Evolutionary conservation across 1,140 invertebrate species (phyloP).

Genomic region (Procambarus virginalis): DNA sequence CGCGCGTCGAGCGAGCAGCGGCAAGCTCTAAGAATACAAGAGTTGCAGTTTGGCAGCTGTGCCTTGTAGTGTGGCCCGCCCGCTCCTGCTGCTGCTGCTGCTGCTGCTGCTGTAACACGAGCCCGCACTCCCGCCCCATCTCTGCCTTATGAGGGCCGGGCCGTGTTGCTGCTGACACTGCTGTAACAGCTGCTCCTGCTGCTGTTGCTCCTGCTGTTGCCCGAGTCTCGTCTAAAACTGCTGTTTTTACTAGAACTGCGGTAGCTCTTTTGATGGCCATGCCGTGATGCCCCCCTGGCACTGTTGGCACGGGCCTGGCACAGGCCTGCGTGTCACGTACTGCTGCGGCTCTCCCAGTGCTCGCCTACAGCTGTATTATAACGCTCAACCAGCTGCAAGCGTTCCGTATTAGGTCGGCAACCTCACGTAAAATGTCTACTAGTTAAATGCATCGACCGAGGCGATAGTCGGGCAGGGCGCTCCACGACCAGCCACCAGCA

Average conservation of each 20-base stretch:
- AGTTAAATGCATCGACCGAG: constrained; percentile 53
- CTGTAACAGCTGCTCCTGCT: constrained; percentile 9
- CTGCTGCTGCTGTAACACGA: constrained; percentile 38
- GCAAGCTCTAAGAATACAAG: constrained; percentile 46
- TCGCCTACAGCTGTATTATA: constrained; percentile 5
- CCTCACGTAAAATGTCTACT: constrained; percentile 42
- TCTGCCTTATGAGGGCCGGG: constrained; percentile 52
- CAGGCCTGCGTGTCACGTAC: background rate
- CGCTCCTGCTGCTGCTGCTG: background rate
- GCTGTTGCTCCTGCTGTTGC: constrained; percentile 1
- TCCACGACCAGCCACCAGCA: background rate
- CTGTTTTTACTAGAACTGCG: background rate
- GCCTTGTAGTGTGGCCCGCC: constrained; percentile 6
- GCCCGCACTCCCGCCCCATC: constrained; percentile 17
- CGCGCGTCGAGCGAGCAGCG: background rate
- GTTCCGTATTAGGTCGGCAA: constrained; percentile 40
- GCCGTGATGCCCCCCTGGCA: background rate
- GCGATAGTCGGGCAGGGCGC: constrained; percentile 12
- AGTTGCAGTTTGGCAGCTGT: constrained; percentile 46
- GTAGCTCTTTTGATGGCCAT: background rate
- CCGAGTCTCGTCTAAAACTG: background rate
- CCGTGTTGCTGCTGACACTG: background rate
- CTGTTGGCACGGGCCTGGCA: background rate
- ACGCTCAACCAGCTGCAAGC: constrained; percentile 12
- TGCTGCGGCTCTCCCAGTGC: background rate